phyloP scores from a whole-genome alignment of 2,888 invertebrate genomes.

The Drosophila putrida region DNA sequence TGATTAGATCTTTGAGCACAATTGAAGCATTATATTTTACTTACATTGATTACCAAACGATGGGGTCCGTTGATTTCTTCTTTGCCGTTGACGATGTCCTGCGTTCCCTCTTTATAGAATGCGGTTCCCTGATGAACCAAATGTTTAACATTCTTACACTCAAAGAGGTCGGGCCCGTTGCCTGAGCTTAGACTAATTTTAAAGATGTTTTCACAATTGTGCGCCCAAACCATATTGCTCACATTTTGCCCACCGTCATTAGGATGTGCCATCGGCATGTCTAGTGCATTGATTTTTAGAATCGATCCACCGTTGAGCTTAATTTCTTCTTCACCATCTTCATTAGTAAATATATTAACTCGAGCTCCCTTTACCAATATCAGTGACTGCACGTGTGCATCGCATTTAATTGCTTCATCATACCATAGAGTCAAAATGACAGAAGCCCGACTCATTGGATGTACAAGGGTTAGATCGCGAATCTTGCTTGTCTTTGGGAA shows the following conservation, averaged over 20 bases:
- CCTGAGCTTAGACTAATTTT: constrained; percentile 89
- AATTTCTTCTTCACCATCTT: constrained; percentile 90
- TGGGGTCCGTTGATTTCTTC: constrained; percentile 95
- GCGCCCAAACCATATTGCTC: constrained; percentile 89
- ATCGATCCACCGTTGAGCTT: constrained; percentile 88
- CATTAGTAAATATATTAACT: constrained; percentile 91
- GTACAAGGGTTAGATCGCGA: constrained; percentile 94
- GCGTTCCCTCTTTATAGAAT: constrained; percentile 94
- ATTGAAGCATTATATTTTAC: constrained; percentile 79
- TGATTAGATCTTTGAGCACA: no score
- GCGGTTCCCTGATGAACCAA: constrained; percentile 93
- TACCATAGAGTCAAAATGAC: constrained; percentile 97
- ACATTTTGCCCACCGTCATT: constrained; percentile 89
- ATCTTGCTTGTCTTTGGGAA: constrained; percentile 92
- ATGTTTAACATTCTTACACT: constrained; percentile 91
- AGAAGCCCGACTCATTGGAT: constrained; percentile 90
- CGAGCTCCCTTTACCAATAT: constrained; percentile 94
- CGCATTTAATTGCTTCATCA: constrained; percentile 93
- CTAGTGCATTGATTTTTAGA: constrained; percentile 92
- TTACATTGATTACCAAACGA: constrained; percentile 92
- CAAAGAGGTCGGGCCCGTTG: constrained; percentile 93
- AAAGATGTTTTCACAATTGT: constrained; percentile 85
- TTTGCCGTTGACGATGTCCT: constrained; percentile 94
- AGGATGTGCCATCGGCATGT: constrained; percentile 94
- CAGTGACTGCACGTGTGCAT: constrained; percentile 91